Percentiles rank a stretch among this genome's conserved stretches.
phyloP scores from a whole-genome alignment of 1,140 invertebrate genomes.

The Cecropterus lyciades region DNA sequence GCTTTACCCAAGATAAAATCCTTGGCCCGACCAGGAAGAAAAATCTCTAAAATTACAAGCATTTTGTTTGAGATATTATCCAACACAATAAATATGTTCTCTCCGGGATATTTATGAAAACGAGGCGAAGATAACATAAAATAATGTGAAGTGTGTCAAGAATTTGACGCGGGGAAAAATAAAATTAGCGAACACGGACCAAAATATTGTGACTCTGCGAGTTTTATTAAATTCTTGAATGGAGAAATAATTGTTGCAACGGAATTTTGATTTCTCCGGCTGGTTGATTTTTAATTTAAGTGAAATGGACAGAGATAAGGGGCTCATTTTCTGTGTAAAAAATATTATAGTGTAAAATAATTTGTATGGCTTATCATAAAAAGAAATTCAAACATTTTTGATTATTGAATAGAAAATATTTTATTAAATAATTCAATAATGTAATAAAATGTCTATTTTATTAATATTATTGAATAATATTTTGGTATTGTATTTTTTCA shows the following conservation, averaged over 20 bases:
- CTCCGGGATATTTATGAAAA: conserved; percentile 60
- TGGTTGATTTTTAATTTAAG: conserved; percentile 6
- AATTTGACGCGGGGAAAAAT: conserved; percentile 41
- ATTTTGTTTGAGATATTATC: conserved; percentile 60
- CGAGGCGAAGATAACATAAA: conserved; percentile 38
- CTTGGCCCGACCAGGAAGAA: conserved; percentile 37
- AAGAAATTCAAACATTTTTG: no score
- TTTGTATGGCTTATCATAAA: no score
- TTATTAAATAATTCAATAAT: no score
- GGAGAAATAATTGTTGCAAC: conserved; percentile 14
- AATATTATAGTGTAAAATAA: no score
- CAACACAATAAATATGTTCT: conserved; percentile 59
- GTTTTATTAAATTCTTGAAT: conserved; percentile 27
- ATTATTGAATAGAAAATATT: no score
- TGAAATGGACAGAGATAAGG: no score
- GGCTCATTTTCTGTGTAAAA: no score
- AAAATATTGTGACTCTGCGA: conserved; percentile 13
- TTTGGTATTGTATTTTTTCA: no score
- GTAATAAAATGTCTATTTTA: no score
- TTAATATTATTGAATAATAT: no score
- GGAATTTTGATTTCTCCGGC: conserved; percentile 15
- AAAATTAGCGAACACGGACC: conserved; percentile 9
- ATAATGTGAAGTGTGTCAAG: conserved; percentile 42
- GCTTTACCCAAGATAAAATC: conserved; percentile 7
- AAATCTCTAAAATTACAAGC: conserved; percentile 65